phyloP scores from a whole-genome alignment of 2,888 invertebrate genomes.

The Phania funesta region DNA sequence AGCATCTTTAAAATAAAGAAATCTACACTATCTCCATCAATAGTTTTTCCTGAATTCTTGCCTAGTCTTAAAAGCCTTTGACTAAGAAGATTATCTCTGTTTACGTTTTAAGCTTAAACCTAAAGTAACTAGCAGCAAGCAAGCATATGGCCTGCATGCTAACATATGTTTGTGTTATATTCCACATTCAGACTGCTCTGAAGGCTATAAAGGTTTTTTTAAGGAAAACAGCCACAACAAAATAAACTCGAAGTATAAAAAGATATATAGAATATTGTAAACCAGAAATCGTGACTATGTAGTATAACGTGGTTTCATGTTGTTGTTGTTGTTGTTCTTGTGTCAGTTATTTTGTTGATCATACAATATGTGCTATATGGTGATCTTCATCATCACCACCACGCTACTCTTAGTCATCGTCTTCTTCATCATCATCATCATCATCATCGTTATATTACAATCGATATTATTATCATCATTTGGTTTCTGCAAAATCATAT shows the following conservation, averaged over 20 bases:
- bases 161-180: slow-evolving; percentile 63
- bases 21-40: slow-evolving; percentile 64
- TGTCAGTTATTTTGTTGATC: slow-evolving; percentile 51
- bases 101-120: slow-evolving; percentile 35
- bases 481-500: slow-evolving; percentile 63
- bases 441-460: slow-evolving; percentile 26
- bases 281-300: slow-evolving; percentile 66
- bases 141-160: slow-evolving; percentile 52
- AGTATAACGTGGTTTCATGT: slow-evolving; percentile 66
- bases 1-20: slow-evolving; percentile 56
- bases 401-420: not conserved
- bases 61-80: slow-evolving; percentile 41
- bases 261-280: slow-evolving; percentile 57
- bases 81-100: slow-evolving; percentile 54
- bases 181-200: slow-evolving; percentile 47
- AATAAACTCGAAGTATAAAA: slow-evolving; percentile 1
- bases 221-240: not conserved
- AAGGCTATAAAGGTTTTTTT: slow-evolving; percentile 42
- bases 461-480: slow-evolving; percentile 47
- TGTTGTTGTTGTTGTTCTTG: slow-evolving; percentile 33
- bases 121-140: slow-evolving; percentile 38
- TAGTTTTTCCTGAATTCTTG: slow-evolving; percentile 53
- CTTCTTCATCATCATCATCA: slow-evolving; percentile 14
- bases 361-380: slow-evolving; percentile 63
- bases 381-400: slow-evolving; percentile 33